Percentiles rank a stretch among this genome's conserved stretches.
phyloP scores from a whole-genome alignment of 2,888 invertebrate species.

The Diadromus collaris region DNA sequence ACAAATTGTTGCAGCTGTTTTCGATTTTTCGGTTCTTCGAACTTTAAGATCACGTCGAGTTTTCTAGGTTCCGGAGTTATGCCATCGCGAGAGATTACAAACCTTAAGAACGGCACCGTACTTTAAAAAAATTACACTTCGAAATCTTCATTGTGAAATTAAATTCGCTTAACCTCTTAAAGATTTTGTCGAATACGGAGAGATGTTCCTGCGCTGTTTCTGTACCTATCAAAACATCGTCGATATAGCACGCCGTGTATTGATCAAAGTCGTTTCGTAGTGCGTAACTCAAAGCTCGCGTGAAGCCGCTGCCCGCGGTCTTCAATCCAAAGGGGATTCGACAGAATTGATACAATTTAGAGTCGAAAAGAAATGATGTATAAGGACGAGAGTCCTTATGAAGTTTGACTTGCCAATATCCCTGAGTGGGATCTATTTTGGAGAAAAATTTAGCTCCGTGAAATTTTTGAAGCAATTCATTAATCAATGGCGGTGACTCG shows the following conservation, averaged over 20 bases:
- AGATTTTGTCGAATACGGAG: background rate
- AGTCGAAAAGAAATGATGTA: slow-evolving; percentile 63
- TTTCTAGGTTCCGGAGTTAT: background rate
- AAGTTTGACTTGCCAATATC: slow-evolving; percentile 65
- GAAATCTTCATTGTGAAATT: slow-evolving; percentile 7
- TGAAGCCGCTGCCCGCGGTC: slow-evolving; percentile 23
- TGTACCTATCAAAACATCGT: background rate
- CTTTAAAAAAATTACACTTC: background rate
- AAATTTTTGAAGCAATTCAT: slow-evolving; percentile 60
- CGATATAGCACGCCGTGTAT: background rate
- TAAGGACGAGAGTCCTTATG: slow-evolving; percentile 56
- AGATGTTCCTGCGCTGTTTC: background rate
- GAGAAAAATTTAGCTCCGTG: slow-evolving; percentile 58
- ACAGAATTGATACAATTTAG: slow-evolving; percentile 36
- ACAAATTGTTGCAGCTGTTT: slow-evolving; percentile 62
- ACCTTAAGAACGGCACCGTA: background rate
- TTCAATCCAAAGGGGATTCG: slow-evolving; percentile 37
- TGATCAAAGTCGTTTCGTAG: slow-evolving; percentile 10
- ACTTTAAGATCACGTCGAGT: background rate
- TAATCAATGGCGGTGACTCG: slow-evolving; percentile 60
- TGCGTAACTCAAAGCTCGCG: slow-evolving; percentile 7
- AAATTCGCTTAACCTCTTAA: background rate
- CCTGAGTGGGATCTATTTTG: slow-evolving; percentile 61
- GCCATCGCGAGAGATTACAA: background rate
- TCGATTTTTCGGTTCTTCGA: background rate